A percentile compares a stretch with the other conserved stretches of the same genome.
Conservation (phyloP, 2,113 vertebrate genomes). For the Scophthalmus maximus region DNA sequence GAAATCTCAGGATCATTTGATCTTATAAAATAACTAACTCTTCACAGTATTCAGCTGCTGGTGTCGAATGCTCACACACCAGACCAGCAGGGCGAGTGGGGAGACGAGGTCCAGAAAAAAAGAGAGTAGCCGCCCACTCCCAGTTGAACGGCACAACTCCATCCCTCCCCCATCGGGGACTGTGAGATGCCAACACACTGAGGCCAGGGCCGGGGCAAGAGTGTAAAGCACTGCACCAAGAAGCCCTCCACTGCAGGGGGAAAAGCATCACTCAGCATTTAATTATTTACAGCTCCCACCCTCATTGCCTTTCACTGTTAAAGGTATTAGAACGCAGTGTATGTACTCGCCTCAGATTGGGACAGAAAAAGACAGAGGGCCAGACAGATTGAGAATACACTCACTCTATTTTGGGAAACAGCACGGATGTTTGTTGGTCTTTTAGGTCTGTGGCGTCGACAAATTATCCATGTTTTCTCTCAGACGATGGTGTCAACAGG, state of each 20-base stretch:
- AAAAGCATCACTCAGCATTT: constrained; percentile 81
- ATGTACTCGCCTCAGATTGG: constrained; percentile 23
- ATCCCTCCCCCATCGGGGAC: constrained; percentile 33
- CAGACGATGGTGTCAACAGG: constrained; percentile 53
- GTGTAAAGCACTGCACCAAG: constrained; percentile 70
- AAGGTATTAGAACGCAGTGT: constrained; percentile 48
- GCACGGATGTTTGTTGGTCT: constrained; percentile 34
- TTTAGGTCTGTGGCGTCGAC: constrained; percentile 40
- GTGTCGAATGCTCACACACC: constrained; percentile 16
- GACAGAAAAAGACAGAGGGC: background rate
- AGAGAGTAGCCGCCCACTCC: constrained; percentile 34
- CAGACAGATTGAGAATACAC: constrained; percentile 11
- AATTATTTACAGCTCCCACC: constrained; percentile 79
- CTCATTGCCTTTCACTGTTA: constrained; percentile 52
- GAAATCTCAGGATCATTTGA: background rate
- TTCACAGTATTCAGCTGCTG: constrained; percentile 8
- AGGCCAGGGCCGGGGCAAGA: constrained; percentile 38
- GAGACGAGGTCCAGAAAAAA: constrained; percentile 25
- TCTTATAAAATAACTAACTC: constrained; percentile 9
- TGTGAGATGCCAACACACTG: constrained; percentile 39
- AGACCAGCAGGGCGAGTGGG: background rate
- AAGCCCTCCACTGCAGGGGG: constrained; percentile 60
- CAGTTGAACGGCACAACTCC: constrained; percentile 41
- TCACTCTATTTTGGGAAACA: constrained; percentile 35
- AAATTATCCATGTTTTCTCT: constrained; percentile 61